Evolutionary conservation across 1,140 invertebrate genomes (phyloP).

Genomic region (Periplaneta americana): DNA sequence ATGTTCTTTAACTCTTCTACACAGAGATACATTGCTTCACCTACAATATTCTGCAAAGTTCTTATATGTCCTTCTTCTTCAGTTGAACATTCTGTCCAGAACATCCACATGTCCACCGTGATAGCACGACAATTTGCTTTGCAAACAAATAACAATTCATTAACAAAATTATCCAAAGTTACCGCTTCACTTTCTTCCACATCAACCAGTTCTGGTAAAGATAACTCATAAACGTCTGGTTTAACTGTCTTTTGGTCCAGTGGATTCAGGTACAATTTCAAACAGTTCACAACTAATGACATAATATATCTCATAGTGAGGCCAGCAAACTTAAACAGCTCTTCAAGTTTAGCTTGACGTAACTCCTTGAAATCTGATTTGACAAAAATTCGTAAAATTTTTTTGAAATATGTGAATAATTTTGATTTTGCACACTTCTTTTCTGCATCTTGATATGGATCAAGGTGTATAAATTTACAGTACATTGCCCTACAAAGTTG

Average conservation of each 20-base stretch:
- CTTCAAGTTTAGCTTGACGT: not conserved
- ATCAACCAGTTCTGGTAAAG: not conserved
- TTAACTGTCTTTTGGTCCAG: not conserved
- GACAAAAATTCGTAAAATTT: not conserved
- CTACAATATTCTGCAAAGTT: not conserved
- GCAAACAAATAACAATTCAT: not conserved
- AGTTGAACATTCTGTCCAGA: not conserved
- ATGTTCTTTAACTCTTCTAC: not conserved
- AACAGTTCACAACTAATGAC: not conserved
- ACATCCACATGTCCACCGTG: slow-evolving; percentile 7
- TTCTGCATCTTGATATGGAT: not conserved
- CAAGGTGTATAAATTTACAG: not conserved
- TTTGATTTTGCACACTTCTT: not conserved
- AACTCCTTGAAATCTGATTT: not conserved
- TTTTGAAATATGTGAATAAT: not conserved
- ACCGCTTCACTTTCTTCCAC: not conserved
- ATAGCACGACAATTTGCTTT: not conserved
- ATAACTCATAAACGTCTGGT: not conserved
- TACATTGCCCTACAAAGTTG: not conserved
- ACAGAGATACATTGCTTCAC: slow-evolving; percentile 3
- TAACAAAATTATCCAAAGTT: not conserved
- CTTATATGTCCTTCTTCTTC: not conserved
- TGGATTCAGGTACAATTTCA: not conserved
- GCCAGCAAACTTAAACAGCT: not conserved
- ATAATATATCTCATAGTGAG: not conserved